A percentile compares a stretch with the other conserved stretches of the same genome.
Evolutionary conservation across 1,140 invertebrate genomes (phyloP).

Genomic region (Heliconius nattereri): DNA sequence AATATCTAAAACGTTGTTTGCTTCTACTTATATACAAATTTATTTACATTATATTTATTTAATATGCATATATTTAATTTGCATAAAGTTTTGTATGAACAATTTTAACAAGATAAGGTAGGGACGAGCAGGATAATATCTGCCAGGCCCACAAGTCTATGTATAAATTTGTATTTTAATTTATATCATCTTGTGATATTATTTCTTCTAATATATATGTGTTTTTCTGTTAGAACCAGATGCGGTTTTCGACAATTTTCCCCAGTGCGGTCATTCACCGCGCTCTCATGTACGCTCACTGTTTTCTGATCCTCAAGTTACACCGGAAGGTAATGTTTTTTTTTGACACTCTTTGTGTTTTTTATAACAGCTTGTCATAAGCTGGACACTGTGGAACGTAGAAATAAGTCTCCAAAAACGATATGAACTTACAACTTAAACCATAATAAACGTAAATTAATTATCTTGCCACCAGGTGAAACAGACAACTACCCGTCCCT

Average conservation of each 20-base stretch:
- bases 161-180: background rate
- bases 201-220: background rate
- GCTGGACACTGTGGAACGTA: too few relatives aligned
- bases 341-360: background rate
- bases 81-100: too few relatives aligned
- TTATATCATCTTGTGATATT: background rate
- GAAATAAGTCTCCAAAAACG: too few relatives aligned
- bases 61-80: too few relatives aligned
- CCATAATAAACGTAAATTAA: too few relatives aligned
- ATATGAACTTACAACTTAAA: too few relatives aligned
- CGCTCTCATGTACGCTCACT: conserved; percentile 68
- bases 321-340: conserved; percentile 60
- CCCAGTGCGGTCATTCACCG: conserved; percentile 77
- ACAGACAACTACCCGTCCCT: conserved; percentile 73
- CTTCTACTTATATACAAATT: too few relatives aligned
- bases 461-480: conserved; percentile 48
- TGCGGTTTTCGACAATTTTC: conserved; percentile 86
- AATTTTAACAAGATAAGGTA: too few relatives aligned
- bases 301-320: conserved; percentile 60
- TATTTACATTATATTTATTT: too few relatives aligned
- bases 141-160: background rate
- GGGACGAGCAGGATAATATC: too few relatives aligned
- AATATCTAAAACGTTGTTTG: too few relatives aligned
- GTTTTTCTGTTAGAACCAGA: conserved; percentile 83
- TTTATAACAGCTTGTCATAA: too few relatives aligned